phyloP scores from a whole-genome alignment of 2,797 vertebrate genomes.

The Thunnus albacares region DNA sequence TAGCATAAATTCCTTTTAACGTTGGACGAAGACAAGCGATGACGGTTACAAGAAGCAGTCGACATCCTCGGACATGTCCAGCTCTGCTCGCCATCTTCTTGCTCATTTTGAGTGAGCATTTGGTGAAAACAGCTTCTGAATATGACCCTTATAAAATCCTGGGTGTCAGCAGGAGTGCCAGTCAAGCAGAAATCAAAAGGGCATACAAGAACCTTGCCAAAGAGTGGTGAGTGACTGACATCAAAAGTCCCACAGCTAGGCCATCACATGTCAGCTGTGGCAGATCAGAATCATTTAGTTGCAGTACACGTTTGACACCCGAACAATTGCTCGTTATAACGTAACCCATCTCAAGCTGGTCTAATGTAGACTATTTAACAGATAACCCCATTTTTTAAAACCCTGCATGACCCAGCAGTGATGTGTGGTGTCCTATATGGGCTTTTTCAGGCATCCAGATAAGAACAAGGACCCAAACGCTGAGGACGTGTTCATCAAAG shows the following conservation, averaged over 20 bases:
- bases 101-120: slow-evolving; percentile 77
- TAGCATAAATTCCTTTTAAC: slow-evolving; percentile 20
- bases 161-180: slow-evolving; percentile 88
- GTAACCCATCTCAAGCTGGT: too few relatives aligned
- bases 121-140: slow-evolving; percentile 82
- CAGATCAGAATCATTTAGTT: neutral
- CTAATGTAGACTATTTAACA: neutral
- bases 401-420: neutral
- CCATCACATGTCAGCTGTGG: neutral
- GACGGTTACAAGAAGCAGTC: slow-evolving; percentile 38
- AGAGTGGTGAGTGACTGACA: slow-evolving; percentile 89
- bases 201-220: slow-evolving; percentile 93
- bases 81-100: slow-evolving; percentile 70
- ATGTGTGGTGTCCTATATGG: neutral
- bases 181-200: slow-evolving; percentile 92
- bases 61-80: slow-evolving; percentile 36
- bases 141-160: slow-evolving; percentile 92
- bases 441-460: slow-evolving; percentile 93
- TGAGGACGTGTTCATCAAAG: slow-evolving; percentile 97
- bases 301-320: neutral
- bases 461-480: slow-evolving; percentile 96
- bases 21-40: slow-evolving; percentile 44
- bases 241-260: neutral
- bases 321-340: neutral
- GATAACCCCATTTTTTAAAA: neutral